Conservation (phyloP, 2,797 vertebrate species). For the Bradypodion ventrale region DNA sequence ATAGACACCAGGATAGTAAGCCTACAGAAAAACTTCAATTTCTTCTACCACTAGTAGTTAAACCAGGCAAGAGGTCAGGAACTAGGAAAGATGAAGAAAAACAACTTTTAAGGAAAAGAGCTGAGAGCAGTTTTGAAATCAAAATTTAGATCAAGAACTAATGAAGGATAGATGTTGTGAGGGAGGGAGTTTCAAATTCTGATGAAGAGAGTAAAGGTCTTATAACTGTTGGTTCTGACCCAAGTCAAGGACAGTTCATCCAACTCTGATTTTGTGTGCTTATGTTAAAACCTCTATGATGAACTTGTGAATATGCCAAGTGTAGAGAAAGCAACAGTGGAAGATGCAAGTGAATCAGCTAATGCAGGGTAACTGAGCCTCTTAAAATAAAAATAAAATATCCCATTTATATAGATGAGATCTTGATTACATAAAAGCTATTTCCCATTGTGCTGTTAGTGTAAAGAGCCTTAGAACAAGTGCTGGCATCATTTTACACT, state of each 20-base stretch:
- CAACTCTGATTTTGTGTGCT: not conserved
- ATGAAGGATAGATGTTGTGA: not conserved
- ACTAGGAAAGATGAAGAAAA: not conserved
- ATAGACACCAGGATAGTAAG: not conserved
- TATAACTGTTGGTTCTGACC: not conserved
- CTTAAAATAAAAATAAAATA: not conserved
- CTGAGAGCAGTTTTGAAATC: not conserved
- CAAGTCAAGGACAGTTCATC: not conserved
- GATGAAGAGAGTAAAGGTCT: not conserved
- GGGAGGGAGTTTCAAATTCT: no score
- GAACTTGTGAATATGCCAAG: not conserved
- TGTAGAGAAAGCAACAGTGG: not conserved
- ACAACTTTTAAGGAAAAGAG: not conserved
- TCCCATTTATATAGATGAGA: not conserved
- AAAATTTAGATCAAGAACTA: not conserved
- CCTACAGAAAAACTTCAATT: not conserved
- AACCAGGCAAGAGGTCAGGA: no score
- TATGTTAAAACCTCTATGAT: not conserved
- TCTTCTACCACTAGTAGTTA: not conserved
- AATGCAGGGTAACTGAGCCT: conserved; percentile 34
- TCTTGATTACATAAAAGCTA: conserved; percentile 29
- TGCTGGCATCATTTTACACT: conserved; percentile 18
- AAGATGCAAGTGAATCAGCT: conserved; percentile 1
- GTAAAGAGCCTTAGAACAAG: conserved; percentile 18
- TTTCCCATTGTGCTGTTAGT: conserved; percentile 14